Evolutionary conservation across 2,797 vertebrate species (phyloP).

Genomic region (Peromyscus nudipes): DNA sequence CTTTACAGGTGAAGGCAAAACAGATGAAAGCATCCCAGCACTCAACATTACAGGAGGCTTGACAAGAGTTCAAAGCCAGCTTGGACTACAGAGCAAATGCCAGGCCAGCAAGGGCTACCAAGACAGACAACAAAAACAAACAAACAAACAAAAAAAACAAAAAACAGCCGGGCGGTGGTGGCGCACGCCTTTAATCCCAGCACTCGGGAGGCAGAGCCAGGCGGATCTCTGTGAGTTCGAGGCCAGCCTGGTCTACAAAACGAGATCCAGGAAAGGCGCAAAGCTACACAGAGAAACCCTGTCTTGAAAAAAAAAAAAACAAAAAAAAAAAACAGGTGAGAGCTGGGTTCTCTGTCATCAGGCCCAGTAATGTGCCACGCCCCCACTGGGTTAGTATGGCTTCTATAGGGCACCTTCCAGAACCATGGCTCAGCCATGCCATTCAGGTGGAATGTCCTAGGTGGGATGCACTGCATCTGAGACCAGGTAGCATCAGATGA

Average conservation of each 20-base stretch:
- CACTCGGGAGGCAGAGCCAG: too few relatives aligned
- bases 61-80: background rate
- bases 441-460: background rate
- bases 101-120: background rate
- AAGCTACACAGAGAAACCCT: too few relatives aligned
- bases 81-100: background rate
- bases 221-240: too few relatives aligned
- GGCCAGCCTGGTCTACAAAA: too few relatives aligned
- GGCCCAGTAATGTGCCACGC: background rate
- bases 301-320: too few relatives aligned
- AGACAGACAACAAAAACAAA: background rate
- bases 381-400: background rate
- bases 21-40: background rate
- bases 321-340: background rate
- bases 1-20: background rate
- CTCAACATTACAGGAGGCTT: background rate
- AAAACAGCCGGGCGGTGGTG: too few relatives aligned
- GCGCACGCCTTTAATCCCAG: too few relatives aligned
- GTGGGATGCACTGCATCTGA: background rate
- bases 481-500: background rate
- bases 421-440: background rate
- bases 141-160: too few relatives aligned
- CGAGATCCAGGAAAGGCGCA: too few relatives aligned
- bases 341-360: background rate
- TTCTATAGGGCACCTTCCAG: background rate